Conservation (phyloP, 1,140 invertebrate species). For the Spodoptera litura region DNA sequence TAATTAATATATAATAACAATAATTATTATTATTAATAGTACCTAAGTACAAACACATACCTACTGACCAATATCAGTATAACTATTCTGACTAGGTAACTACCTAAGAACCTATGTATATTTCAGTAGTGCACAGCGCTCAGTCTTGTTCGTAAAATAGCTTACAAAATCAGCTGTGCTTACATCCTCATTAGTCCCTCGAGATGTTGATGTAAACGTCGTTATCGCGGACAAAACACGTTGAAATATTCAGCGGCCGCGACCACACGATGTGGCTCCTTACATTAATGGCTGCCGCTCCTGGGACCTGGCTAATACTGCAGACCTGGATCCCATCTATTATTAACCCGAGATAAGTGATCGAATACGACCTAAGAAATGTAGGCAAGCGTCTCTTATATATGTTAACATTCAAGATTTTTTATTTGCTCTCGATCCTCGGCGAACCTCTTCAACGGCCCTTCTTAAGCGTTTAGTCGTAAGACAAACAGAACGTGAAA, state of each 20-base stretch:
- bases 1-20: no score
- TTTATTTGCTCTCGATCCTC: no score
- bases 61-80: no score
- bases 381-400: neutral
- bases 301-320: conserved; percentile 14
- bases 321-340: neutral
- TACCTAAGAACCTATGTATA: no score
- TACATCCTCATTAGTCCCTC: neutral
- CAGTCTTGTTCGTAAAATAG: neutral
- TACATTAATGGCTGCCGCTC: conserved; percentile 17
- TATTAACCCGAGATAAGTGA: conserved; percentile 6
- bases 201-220: conserved; percentile 4
- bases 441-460: no score
- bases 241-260: conserved; percentile 27
- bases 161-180: neutral
- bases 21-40: no score
- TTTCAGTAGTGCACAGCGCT: no score
- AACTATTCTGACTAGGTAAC: no score
- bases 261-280: neutral
- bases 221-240: conserved; percentile 11
- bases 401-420: no score
- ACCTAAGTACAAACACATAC: no score
- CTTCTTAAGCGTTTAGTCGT: no score
- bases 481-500: no score
- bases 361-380: neutral